A percentile compares a stretch with the other conserved stretches of the same genome.
phyloP scores from a whole-genome alignment of 2,113 vertebrate genomes.

The Pterophyllum scalare region DNA sequence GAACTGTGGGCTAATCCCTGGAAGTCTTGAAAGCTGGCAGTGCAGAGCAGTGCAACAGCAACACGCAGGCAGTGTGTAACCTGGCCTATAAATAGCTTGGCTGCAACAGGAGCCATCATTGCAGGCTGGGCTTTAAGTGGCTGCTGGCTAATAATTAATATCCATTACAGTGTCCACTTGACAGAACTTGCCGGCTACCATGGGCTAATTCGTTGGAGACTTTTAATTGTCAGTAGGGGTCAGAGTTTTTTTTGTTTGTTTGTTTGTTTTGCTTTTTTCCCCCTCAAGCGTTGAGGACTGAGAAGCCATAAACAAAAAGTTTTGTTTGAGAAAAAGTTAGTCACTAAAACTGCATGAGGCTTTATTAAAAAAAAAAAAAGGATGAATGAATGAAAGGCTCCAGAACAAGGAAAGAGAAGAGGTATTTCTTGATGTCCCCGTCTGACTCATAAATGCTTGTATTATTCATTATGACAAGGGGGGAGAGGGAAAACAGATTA shows the following conservation, averaged over 20 bases:
- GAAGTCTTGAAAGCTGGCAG: slow-evolving; percentile 45
- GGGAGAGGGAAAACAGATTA: background rate
- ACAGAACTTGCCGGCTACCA: slow-evolving; percentile 26
- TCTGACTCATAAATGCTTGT: slow-evolving; percentile 21
- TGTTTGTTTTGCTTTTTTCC: too few species aligned
- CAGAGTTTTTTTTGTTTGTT: background rate
- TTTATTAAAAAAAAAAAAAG: background rate
- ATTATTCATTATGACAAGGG: slow-evolving; percentile 49
- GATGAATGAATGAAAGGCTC: background rate
- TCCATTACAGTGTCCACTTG: slow-evolving; percentile 69
- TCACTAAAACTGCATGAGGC: background rate
- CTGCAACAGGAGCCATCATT: slow-evolving; percentile 72
- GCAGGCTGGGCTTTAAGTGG: slow-evolving; percentile 66
- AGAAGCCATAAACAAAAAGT: background rate
- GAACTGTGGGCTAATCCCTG: slow-evolving; percentile 47
- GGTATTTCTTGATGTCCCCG: slow-evolving; percentile 9
- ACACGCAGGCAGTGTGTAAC: slow-evolving; percentile 20
- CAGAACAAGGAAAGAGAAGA: background rate
- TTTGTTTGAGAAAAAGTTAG: background rate
- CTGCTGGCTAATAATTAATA: slow-evolving; percentile 82
- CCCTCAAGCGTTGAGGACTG: background rate
- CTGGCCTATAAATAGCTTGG: slow-evolving; percentile 74
- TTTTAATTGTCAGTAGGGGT: slow-evolving; percentile 41
- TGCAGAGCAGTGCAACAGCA: slow-evolving; percentile 43
- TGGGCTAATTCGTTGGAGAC: slow-evolving; percentile 23